Conservation (phyloP, 2,113 vertebrate species). For the Phrynocephalus versicolor region DNA sequence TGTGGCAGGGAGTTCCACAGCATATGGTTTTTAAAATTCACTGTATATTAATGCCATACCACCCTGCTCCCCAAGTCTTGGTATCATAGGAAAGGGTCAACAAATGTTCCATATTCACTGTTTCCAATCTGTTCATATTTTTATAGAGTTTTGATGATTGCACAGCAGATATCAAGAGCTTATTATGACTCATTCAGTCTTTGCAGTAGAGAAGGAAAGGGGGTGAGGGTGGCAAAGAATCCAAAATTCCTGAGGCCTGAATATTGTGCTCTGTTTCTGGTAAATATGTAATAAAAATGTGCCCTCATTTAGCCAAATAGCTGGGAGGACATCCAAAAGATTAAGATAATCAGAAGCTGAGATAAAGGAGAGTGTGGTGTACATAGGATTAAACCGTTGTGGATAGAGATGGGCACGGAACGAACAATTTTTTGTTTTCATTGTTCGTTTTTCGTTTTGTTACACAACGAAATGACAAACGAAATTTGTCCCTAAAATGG, state of each 20-base stretch:
- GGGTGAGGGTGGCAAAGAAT: conserved; percentile 2
- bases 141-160: conserved; percentile 29
- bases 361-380: conserved; percentile 20
- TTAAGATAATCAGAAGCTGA: conserved; percentile 39
- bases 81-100: conserved; percentile 28
- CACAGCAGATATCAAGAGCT: neutral
- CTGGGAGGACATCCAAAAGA: conserved; percentile 36
- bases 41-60: neutral
- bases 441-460: too few relatives aligned
- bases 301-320: conserved; percentile 25
- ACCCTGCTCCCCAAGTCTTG: neutral
- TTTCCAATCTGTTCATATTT: conserved; percentile 23
- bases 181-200: neutral
- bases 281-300: conserved; percentile 28
- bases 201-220: neutral
- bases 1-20: too few relatives aligned
- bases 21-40: neutral
- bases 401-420: too few relatives aligned
- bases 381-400: conserved; percentile 5
- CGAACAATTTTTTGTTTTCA: too few relatives aligned
- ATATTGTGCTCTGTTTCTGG: conserved; percentile 3
- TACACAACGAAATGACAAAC: too few relatives aligned
- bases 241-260: conserved; percentile 29
- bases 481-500: too few relatives aligned
- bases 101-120: conserved; percentile 21